These are phyloP conservation scores for Tychaedon coryphoeus DNA, from an alignment of 2,113 vertebrate species.

Conservation along the genomic window DNA sequence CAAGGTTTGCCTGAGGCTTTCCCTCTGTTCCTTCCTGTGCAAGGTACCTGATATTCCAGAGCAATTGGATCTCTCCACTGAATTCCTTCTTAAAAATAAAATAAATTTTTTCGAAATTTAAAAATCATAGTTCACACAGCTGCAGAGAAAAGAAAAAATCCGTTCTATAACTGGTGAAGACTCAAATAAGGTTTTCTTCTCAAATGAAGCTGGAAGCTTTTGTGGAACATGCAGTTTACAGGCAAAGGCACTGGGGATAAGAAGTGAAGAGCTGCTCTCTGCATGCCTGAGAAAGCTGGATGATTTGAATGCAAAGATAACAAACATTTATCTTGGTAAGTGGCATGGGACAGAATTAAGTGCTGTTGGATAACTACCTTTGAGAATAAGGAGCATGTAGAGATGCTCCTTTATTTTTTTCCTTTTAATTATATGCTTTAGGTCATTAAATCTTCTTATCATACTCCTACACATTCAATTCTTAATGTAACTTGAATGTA, in stretches of 20 bases:
- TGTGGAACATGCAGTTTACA: not conserved
- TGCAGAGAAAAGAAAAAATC: not conserved
- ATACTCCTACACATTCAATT: constrained; percentile 14
- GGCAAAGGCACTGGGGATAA: not conserved
- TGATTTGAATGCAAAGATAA: constrained; percentile 12
- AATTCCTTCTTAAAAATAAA: not conserved
- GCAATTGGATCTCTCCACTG: not conserved
- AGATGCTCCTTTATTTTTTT: not conserved
- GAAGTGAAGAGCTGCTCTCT: not conserved
- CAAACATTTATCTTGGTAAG: constrained; percentile 44
- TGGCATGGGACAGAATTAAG: not conserved
- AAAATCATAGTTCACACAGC: not conserved
- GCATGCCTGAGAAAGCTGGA: not conserved
- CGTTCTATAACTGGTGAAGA: not conserved
- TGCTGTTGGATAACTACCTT: not conserved
- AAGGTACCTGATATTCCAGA: not conserved
- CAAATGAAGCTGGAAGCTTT: not conserved
- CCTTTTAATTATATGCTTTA: constrained; percentile 33
- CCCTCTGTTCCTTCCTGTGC: not conserved
- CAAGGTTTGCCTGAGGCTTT: not conserved
- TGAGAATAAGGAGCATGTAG: constrained; percentile 19
- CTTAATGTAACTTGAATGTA: constrained; percentile 15
- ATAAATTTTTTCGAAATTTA: too few relatives aligned
- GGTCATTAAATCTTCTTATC: constrained; percentile 55
- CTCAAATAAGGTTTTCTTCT: not conserved